phyloP scores from a whole-genome alignment of 2,113 vertebrate species.

The Otocyon megalotis region DNA sequence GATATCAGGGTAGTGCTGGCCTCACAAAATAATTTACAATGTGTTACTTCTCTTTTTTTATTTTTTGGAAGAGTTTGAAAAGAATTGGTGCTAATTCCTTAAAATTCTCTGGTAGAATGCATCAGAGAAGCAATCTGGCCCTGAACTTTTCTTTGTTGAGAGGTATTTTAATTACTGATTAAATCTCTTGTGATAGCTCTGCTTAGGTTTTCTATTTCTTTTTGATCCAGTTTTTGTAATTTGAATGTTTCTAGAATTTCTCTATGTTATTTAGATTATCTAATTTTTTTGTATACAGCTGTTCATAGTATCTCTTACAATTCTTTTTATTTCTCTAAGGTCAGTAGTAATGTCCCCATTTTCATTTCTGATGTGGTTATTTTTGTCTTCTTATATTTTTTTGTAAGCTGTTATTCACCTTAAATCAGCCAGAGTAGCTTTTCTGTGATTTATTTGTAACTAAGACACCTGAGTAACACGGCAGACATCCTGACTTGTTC shows the following conservation, averaged over 20 bases:
- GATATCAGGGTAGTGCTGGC: neutral
- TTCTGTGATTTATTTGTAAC: neutral
- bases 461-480: neutral
- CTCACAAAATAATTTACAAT: neutral
- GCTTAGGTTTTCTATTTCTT: slow-evolving; percentile 1
- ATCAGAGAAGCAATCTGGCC: neutral
- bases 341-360: neutral
- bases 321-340: neutral
- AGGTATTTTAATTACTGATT: neutral
- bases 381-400: neutral
- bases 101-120: neutral
- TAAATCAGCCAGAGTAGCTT: neutral
- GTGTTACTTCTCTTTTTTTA: neutral
- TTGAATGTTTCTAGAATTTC: neutral
- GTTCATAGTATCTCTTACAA: neutral
- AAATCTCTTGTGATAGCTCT: neutral
- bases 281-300: neutral
- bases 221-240: neutral
- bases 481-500: neutral
- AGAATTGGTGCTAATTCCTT: neutral
- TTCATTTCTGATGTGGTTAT: slow-evolving; percentile 12
- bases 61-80: neutral
- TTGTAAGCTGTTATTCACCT: neutral
- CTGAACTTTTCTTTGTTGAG: neutral
- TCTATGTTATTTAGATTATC: neutral